phyloP scores from a whole-genome alignment of 2,888 invertebrate genomes.

The Calephelis perditalis region DNA sequence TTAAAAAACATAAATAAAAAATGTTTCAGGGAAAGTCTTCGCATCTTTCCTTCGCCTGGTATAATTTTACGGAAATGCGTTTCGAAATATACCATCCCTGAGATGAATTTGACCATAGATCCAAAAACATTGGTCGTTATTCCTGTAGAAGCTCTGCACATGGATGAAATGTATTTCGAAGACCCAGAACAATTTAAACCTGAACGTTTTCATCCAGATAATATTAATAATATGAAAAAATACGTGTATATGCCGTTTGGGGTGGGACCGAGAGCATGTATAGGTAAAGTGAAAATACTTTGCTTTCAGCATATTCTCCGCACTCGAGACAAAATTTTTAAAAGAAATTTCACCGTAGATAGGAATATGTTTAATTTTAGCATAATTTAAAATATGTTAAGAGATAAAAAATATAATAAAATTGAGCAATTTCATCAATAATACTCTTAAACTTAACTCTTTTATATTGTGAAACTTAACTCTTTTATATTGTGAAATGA shows the following conservation, averaged over 20 bases:
- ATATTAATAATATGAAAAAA: conserved; percentile 30
- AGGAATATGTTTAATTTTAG: too few species aligned
- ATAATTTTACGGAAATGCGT: conserved; percentile 45
- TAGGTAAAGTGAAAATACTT: conserved; percentile 39
- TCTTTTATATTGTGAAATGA: too few species aligned
- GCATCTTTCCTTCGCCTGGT: conserved; percentile 49
- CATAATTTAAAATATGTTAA: too few species aligned
- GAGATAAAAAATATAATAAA: too few species aligned
- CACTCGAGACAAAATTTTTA: too few species aligned
- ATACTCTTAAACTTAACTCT: too few species aligned
- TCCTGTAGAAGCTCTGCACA: conserved; percentile 51
- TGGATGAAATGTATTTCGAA: conserved; percentile 50
- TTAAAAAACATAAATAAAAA: too few species aligned
- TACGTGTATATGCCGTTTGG: conserved; percentile 52
- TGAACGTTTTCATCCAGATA: conserved; percentile 41
- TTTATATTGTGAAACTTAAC: too few species aligned
- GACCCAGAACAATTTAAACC: conserved; percentile 45
- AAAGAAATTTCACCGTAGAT: too few species aligned
- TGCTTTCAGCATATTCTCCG: too few species aligned
- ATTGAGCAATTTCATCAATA: too few species aligned
- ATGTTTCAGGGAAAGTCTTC: conserved; percentile 29
- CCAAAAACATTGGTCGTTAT: conserved; percentile 50
- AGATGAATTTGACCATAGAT: conserved; percentile 44
- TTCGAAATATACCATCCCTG: conserved; percentile 36
- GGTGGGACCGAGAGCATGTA: conserved; percentile 50